Evolutionary conservation across 1,140 invertebrate genomes (phyloP).

Genomic region (Bombus huntii): DNA sequence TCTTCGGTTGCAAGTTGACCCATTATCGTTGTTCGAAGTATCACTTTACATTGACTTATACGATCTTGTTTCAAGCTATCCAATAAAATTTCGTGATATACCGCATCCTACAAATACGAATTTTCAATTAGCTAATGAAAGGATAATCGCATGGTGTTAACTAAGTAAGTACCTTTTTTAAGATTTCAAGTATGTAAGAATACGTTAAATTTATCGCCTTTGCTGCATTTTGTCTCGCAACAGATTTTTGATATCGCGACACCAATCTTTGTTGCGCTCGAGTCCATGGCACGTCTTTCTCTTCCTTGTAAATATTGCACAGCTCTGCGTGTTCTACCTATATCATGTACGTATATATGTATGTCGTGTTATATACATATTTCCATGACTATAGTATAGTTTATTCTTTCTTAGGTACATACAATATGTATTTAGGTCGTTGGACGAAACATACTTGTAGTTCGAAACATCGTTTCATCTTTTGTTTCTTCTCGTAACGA

Average conservation of each 20-base stretch:
- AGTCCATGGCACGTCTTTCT: constrained; percentile 43
- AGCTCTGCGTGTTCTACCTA: constrained; percentile 65
- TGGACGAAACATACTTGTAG: constrained; percentile 80
- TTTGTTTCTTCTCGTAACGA: constrained; percentile 83
- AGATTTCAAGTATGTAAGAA: constrained; percentile 83
- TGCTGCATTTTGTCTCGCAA: constrained; percentile 85
- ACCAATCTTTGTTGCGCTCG: constrained; percentile 64
- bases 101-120: constrained; percentile 81
- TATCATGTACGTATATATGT: neutral
- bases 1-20: constrained; percentile 86
- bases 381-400: neutral
- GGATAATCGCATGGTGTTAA: neutral
- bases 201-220: constrained; percentile 84
- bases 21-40: constrained; percentile 84
- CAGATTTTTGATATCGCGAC: constrained; percentile 72
- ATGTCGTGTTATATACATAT: too few relatives aligned
- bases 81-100: constrained; percentile 85
- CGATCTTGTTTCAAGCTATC: constrained; percentile 83
- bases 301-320: constrained; percentile 51
- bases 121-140: neutral
- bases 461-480: constrained; percentile 83
- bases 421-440: too few relatives aligned
- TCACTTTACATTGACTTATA: constrained; percentile 83
- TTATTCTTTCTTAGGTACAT: neutral
- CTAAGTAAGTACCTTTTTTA: constrained; percentile 83